Base-by-base conservation (phyloP, 2,113 vertebrate genomes). In the Garra rufa region DNA sequence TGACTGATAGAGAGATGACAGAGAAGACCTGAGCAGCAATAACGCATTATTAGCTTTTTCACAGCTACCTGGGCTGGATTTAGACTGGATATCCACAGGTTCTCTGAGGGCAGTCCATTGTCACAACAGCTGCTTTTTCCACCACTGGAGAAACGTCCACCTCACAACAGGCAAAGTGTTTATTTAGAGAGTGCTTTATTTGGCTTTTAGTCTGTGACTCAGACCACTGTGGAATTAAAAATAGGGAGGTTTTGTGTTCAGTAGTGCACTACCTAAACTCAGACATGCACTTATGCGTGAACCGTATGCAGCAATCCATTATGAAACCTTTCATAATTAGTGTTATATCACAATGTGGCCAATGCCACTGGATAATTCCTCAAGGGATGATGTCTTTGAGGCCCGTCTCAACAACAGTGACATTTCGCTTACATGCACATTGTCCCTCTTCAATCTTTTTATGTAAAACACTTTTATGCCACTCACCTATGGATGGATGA, bases 401-500 rank as follows among this genome's bases (percentile, higher is more conserved):
- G 89, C 90, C 84, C 65, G 65, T 90, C 89, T 93, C 91, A 91
- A 94, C 92, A 92, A 93, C 89, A 83, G 88, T 94, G 93, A 94
- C 93, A 95, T 94, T 95, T 93, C 92, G 93, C 92, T 94, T 92
- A 94, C 91, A 87, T 91, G 91, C 93, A 93, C 91, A 93, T 93
- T 87, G 90, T 90, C 89, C 92, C 88, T 89, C 88, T 90, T 93
- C 91, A 90, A 89, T 92, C 91, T 93, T 93, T 92, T 94, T 90
- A 93, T 94, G 93, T 93, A 95, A 96, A 96, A 96, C 93, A 94
- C 92, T 92, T 89, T 94, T 94, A 95, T 94, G 94, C 93, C 93
- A 94, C 93, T 95, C 95, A 95, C 95, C 95, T 95, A 95, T 94
- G 94, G 95, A 96, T 94, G 94, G 95, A 95, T 96, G 96, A 96